A percentile compares a stretch with the other conserved stretches of the same genome.
Conservation (phyloP, 2,113 vertebrate genomes). For the Panurus biarmicus region DNA sequence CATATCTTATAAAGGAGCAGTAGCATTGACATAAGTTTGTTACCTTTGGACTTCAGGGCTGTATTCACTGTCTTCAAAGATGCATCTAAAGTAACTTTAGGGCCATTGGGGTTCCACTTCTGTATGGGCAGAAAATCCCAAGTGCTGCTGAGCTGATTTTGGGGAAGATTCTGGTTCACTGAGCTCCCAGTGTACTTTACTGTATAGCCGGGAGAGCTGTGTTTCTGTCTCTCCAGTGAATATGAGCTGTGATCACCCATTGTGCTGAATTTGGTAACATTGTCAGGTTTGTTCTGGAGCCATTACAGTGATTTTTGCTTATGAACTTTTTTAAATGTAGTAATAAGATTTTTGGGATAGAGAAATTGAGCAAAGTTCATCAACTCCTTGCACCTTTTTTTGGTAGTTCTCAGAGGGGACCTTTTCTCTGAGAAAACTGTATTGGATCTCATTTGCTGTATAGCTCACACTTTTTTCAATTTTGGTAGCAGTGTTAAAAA, state of each 20-base stretch:
- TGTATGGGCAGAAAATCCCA: neutral
- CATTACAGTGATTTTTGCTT: neutral
- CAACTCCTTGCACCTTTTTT: neutral
- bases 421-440: neutral
- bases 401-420: neutral
- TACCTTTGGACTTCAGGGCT: neutral
- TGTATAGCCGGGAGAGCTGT: neutral
- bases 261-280: rapidly evolving
- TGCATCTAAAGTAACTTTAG: neutral
- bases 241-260: neutral
- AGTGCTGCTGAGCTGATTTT: neutral
- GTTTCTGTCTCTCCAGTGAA: neutral
- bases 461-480: neutral
- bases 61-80: neutral
- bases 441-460: neutral
- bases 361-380: neutral
- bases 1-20: neutral
- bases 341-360: neutral
- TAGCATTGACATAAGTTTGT: neutral
- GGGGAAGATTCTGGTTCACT: neutral
- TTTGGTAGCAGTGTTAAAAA: neutral
- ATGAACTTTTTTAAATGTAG: neutral
- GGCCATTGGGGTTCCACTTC: neutral
- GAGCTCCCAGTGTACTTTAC: neutral
- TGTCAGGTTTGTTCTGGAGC: neutral